Evolutionary conservation across 2,113 vertebrate species (phyloP).

Genomic region (Nettapus auritus): DNA sequence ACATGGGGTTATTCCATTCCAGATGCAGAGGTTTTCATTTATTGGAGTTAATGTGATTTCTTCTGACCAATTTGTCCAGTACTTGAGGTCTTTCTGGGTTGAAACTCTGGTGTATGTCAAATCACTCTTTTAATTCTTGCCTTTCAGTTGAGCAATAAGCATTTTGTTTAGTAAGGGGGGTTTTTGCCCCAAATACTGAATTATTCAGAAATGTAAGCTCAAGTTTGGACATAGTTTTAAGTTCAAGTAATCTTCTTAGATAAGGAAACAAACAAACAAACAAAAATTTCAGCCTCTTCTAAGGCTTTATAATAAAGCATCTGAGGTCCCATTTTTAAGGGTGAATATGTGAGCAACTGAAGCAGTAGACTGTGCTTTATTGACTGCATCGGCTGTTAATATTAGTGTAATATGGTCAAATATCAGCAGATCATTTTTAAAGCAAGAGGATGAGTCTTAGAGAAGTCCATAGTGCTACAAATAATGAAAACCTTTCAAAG

Average conservation of each 20-base stretch:
- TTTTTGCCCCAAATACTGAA: not conserved
- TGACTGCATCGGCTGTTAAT: not conserved
- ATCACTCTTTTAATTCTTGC: not conserved
- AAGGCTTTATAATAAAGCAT: not conserved
- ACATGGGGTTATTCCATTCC: not conserved
- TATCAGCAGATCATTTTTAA: not conserved
- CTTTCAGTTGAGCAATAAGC: not conserved
- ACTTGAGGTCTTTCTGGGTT: not conserved
- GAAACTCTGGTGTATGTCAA: not conserved
- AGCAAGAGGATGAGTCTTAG: not conserved
- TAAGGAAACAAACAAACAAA: not conserved
- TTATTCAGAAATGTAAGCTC: not conserved
- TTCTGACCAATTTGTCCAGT: not conserved
- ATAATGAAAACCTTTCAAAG: not conserved
- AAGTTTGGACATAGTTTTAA: not conserved
- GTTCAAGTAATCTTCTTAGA: not conserved
- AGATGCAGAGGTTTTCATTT: not conserved
- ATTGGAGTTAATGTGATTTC: not conserved
- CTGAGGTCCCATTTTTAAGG: not conserved
- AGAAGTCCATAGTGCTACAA: not conserved
- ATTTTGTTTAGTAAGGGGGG: not conserved
- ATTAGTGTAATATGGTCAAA: not conserved
- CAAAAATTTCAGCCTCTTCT: not conserved
- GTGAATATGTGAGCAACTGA: not conserved
- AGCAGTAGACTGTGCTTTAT: not conserved